phyloP scores from a whole-genome alignment of 2,113 vertebrate genomes.

The Recurvirostra avosetta region DNA sequence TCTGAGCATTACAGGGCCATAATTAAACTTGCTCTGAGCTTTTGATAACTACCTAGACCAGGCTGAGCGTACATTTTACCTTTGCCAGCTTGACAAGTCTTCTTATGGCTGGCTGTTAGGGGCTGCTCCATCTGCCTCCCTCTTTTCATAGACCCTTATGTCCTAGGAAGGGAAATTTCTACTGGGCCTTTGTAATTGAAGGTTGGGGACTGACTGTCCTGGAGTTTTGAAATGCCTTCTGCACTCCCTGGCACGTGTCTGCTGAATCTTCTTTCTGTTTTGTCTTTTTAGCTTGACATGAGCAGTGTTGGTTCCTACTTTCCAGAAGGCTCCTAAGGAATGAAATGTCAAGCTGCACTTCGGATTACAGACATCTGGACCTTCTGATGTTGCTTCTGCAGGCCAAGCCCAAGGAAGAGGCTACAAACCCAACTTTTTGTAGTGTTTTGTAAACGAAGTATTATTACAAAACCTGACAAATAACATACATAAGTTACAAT shows the following conservation, averaged over 20 bases:
- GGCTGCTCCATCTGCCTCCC: background rate
- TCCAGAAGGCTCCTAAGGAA: background rate
- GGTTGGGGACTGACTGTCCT: background rate
- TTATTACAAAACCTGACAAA: background rate
- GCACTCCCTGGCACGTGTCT: background rate
- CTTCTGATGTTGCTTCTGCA: background rate
- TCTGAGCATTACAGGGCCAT: background rate
- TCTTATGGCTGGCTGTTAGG: background rate
- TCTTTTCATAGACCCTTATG: background rate
- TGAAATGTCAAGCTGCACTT: background rate
- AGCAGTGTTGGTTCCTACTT: background rate
- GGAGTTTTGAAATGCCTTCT: background rate
- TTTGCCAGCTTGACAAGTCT: background rate
- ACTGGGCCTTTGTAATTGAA: background rate
- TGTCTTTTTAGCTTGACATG: constrained; percentile 55
- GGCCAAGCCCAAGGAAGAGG: background rate
- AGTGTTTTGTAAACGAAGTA: background rate
- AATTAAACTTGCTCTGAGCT: background rate
- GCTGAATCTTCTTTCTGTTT: background rate
- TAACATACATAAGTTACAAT: background rate
- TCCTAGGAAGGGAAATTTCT: background rate
- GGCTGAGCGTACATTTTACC: background rate
- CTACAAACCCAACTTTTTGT: background rate
- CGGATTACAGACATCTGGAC: background rate
- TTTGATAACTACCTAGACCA: background rate